These are phyloP conservation scores for Campoletis raptor DNA, from an alignment of 2,888 invertebrate genomes.

Conservation along the genomic window DNA sequence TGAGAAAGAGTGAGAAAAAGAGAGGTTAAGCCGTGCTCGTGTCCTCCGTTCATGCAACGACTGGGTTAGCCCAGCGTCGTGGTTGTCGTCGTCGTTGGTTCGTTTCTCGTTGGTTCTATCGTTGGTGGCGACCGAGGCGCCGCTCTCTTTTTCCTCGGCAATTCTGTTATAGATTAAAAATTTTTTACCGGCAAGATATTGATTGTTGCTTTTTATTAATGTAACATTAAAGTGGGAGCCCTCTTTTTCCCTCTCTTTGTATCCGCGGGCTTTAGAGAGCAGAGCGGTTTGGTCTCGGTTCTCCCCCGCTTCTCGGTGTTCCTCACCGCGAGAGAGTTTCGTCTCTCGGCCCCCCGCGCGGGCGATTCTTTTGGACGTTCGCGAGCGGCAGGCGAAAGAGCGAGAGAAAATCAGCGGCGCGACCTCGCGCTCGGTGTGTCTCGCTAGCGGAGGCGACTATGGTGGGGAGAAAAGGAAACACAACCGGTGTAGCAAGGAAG, in stretches of 20 bases:
- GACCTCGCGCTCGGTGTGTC: constrained; percentile 13
- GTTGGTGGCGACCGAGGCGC: constrained; percentile 67
- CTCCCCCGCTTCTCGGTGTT: not conserved
- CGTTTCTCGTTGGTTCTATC: constrained; percentile 42
- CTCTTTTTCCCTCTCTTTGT: not conserved
- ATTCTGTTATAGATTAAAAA: constrained; percentile 84
- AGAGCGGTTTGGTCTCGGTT: not conserved
- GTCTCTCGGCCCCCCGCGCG: not conserved
- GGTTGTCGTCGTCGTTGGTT: constrained; percentile 60
- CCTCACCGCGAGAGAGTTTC: not conserved
- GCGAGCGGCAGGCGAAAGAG: constrained; percentile 21
- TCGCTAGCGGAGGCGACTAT: constrained; percentile 8
- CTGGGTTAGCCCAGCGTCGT: constrained; percentile 50
- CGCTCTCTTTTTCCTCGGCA: constrained; percentile 75
- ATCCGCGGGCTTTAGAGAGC: not conserved
- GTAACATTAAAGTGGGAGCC: constrained; percentile 84
- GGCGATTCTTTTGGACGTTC: not conserved
- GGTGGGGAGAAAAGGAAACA: constrained; percentile 6
- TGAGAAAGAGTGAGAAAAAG: not conserved
- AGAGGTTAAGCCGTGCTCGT: constrained; percentile 44
- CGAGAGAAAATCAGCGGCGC: constrained; percentile 7
- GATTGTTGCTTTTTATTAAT: constrained; percentile 85
- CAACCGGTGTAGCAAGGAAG: not conserved
- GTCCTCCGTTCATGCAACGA: constrained; percentile 26
- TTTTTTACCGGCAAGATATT: constrained; percentile 84